These are phyloP conservation scores for Dicrostonyx torquatus DNA, from an alignment of 2,797 vertebrate genomes.

Conservation along the genomic window DNA sequence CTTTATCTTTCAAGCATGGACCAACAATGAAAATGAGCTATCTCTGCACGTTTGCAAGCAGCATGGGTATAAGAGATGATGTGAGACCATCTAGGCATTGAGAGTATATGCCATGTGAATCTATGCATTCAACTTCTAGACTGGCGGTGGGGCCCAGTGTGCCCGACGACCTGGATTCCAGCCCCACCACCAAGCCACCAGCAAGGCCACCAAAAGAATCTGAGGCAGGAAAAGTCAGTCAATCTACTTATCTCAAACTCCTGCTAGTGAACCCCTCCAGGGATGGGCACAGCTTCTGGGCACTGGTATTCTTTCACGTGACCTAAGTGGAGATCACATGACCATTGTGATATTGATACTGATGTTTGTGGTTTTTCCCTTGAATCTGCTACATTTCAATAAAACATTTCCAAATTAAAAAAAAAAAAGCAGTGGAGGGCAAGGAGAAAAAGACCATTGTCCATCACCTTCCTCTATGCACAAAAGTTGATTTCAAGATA, in stretches of 20 bases:
- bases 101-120: not conserved
- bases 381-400: not conserved
- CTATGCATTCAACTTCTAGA: not conserved
- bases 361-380: not conserved
- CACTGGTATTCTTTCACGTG: not conserved
- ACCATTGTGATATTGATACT: not conserved
- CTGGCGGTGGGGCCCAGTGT: not conserved
- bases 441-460: not conserved
- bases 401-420: not conserved
- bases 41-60: not conserved
- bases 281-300: not conserved
- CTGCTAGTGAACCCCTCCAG: not conserved
- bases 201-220: not conserved
- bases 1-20: not conserved
- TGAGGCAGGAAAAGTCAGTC: not conserved
- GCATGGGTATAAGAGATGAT: not conserved
- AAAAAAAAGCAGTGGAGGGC: not conserved
- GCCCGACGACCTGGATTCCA: not conserved
- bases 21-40: not conserved
- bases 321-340: not conserved
- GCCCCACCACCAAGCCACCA: not conserved
- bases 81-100: not conserved
- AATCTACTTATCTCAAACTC: not conserved
- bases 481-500: not conserved
- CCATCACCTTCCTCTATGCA: not conserved